These are phyloP conservation scores for Triplophysa dalaica DNA, from an alignment of 2,113 vertebrate genomes.

Conservation along the genomic window DNA sequence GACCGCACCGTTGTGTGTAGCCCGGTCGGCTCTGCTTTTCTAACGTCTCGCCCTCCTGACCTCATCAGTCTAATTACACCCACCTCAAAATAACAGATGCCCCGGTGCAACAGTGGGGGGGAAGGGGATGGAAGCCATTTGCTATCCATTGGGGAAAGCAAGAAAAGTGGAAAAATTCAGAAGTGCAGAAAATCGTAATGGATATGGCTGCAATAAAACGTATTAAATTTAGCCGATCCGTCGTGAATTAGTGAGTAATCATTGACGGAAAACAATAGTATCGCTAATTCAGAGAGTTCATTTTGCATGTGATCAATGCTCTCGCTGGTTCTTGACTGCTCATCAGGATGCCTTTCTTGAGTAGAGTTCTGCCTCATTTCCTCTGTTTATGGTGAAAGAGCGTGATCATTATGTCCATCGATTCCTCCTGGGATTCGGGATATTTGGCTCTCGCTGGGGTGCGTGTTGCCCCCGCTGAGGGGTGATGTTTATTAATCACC, in stretches of 20 bases:
- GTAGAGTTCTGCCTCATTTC: constrained; percentile 37
- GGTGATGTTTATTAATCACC: constrained; percentile 38
- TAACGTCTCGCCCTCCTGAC: constrained; percentile 62
- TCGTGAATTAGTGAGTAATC: constrained; percentile 32
- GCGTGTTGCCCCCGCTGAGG: not conserved
- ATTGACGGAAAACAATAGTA: constrained; percentile 22
- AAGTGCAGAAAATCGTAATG: constrained; percentile 36
- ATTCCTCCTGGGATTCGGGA: constrained; percentile 30
- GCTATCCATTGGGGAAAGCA: constrained; percentile 32
- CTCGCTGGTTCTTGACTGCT: not conserved
- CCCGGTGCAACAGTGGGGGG: constrained; percentile 61
- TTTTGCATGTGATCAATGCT: constrained; percentile 26
- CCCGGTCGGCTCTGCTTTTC: constrained; percentile 50
- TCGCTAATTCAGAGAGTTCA: constrained; percentile 38
- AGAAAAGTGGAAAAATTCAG: constrained; percentile 48
- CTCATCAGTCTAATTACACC: constrained; percentile 74
- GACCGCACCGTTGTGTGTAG: constrained; percentile 42
- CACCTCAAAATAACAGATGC: constrained; percentile 74
- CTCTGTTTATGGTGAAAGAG: constrained; percentile 37
- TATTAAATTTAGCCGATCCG: constrained; percentile 21
- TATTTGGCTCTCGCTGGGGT: constrained; percentile 18
- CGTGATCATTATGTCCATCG: constrained; percentile 32
- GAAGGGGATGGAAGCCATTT: constrained; percentile 13
- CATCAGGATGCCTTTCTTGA: constrained; percentile 4
- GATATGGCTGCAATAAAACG: constrained; percentile 17